Percentiles rank a stretch among this genome's conserved stretches.
Evolutionary conservation across 2,888 invertebrate genomes (phyloP).

Genomic region (Lasioglossum calceatum): DNA sequence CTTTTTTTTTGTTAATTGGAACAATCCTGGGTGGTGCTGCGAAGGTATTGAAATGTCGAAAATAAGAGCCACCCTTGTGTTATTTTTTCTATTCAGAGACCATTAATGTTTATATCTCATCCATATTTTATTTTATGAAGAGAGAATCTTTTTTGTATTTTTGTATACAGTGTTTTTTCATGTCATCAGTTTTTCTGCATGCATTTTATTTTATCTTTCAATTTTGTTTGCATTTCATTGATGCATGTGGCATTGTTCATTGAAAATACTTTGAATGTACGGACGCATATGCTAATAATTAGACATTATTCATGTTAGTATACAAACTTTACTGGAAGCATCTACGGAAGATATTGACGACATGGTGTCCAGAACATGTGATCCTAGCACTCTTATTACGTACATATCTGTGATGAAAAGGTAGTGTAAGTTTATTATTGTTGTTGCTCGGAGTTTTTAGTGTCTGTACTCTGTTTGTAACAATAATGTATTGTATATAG

Average conservation of each 20-base stretch:
- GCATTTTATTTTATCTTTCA: not conserved
- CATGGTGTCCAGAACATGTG: conserved; percentile 86
- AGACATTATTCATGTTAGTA: conserved; percentile 77
- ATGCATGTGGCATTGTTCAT: not conserved
- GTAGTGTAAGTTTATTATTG: conserved; percentile 42
- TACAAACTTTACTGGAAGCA: conserved; percentile 87
- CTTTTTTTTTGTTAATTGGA: too few relatives aligned
- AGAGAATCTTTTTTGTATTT: not conserved
- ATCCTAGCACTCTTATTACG: conserved; percentile 85
- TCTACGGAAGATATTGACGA: conserved; percentile 87
- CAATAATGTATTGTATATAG: conserved; percentile 46
- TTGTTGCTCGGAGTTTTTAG: not conserved
- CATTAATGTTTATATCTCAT: not conserved
- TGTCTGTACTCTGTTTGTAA: not conserved
- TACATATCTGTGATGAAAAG: conserved; percentile 67
- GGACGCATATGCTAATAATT: not conserved
- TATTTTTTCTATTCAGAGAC: not conserved
- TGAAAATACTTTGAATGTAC: not conserved
- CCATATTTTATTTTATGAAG: not conserved
- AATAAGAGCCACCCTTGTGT: not conserved
- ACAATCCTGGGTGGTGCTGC: too few relatives aligned
- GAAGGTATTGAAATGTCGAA: too few relatives aligned
- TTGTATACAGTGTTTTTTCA: not conserved
- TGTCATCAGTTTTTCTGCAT: not conserved
- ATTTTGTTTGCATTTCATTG: not conserved